Conservation (phyloP, 1,140 invertebrate species). For the Platyscapa corneri region DNA sequence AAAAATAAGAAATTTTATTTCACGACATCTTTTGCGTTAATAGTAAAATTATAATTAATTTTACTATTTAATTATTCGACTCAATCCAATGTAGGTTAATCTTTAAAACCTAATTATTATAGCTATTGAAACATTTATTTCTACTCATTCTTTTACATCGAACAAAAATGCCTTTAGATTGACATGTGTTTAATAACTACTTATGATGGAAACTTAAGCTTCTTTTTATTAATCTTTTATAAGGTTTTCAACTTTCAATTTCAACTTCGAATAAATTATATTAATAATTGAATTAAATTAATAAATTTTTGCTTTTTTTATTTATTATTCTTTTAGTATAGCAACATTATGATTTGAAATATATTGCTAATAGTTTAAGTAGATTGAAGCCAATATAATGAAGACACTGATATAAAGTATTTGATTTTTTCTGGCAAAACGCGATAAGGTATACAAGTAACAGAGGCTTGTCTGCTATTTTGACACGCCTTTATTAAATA, state of each 20-base stretch:
- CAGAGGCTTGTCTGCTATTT: background rate
- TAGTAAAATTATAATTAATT: background rate
- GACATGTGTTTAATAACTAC: slow-evolving; percentile 24
- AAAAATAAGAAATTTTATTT: too few species aligned
- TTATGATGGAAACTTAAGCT: slow-evolving; percentile 22
- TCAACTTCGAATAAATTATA: too few species aligned
- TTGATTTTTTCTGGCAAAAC: background rate
- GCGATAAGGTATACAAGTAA: background rate
- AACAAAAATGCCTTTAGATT: slow-evolving; percentile 11
- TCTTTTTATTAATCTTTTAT: slow-evolving; percentile 38
- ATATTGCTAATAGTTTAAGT: background rate
- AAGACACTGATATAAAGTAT: background rate
- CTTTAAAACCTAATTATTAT: background rate
- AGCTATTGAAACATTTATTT: background rate
- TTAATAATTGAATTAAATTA: slow-evolving; percentile 10
- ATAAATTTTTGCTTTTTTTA: background rate
- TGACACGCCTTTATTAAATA: slow-evolving; percentile 15
- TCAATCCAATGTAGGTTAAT: background rate
- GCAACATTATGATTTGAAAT: background rate
- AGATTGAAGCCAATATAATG: background rate
- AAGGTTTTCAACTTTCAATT: slow-evolving; percentile 10
- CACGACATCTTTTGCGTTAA: background rate
- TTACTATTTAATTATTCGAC: background rate
- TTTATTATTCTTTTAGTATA: background rate
- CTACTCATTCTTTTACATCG: background rate